Conservation (phyloP, 2,113 vertebrate species). For the Odocoileus virginianus region DNA sequence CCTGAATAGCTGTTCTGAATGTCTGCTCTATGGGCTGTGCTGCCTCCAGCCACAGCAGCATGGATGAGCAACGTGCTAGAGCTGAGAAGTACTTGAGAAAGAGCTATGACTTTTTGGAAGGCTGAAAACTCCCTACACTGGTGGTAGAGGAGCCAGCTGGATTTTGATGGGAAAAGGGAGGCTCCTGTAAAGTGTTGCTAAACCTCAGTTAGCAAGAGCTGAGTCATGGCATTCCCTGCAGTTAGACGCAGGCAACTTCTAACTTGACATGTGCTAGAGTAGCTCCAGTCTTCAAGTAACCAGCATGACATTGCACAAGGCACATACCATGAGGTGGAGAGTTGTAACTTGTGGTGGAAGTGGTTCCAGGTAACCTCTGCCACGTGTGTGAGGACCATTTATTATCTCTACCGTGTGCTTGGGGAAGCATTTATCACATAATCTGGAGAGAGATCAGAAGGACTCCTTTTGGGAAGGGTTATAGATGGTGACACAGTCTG, state of each 20-base stretch:
- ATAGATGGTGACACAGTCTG: neutral
- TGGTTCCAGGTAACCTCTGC: neutral
- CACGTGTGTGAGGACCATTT: neutral
- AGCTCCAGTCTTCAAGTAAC: neutral
- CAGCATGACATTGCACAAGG: neutral
- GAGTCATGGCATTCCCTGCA: neutral
- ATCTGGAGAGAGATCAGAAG: neutral
- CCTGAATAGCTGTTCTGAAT: neutral
- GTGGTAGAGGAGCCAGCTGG: neutral
- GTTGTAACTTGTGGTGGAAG: neutral
- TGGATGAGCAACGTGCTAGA: neutral
- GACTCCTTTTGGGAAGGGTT: neutral
- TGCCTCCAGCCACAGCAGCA: neutral
- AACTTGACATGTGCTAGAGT: neutral
- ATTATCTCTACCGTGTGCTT: neutral
- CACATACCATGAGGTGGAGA: neutral
- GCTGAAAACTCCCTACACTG: neutral
- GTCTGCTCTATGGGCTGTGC: neutral
- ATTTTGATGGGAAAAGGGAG: neutral
- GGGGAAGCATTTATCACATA: neutral
- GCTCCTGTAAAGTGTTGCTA: neutral
- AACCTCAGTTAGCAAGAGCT: neutral
- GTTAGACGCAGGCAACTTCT: neutral
- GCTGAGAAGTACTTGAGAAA: neutral
- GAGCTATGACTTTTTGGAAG: neutral